Base-by-base conservation (phyloP, 2,113 vertebrate genomes). In the Eubucco bourcierii region DNA sequence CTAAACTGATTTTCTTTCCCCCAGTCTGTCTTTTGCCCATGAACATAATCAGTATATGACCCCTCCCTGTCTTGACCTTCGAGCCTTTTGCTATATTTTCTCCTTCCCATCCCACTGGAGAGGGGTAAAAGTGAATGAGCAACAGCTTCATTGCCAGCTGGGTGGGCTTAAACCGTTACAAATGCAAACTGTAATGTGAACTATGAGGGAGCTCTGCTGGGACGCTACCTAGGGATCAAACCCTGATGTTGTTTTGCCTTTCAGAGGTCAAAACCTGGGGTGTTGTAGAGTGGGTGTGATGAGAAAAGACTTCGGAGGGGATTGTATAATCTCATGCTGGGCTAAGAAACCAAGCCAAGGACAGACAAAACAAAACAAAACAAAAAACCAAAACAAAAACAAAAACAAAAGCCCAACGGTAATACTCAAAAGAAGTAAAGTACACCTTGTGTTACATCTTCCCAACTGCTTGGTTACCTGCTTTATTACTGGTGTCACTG, bases 171-270 rank as follows among this genome's bases (percentile, higher is more conserved):
- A 65, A 21, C 16, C 17, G 44, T 18, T 18, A 44, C 18, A 29
- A 44, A 66, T 17, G 3, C 14, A 71, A 58, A 56, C 8, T 63
- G 18, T 0, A 0, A 9, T 2, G 0, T n/a, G 28, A 66, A 7
- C 4, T 37, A 14, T 1, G 0, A 44, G 10, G 16, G 13, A 24
- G 37, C 3, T 29, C 28, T 58, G 21, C 25, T 33, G 34, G 19
- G 34, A 61, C 8, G 4, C 44, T 55, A 6, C 4, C 5, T 4
- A 39, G 24, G 15, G 21, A 59, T 37, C 16, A 41, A 75, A 61
- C 14, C 2, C 20, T 41, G 9, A 18, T 58, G 28, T 8, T 60
- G 3, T 39, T 84, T 41, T 56, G 17, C 15, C 14, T 87, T 80
- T 34, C 50, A 55, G 55, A 63, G 15, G 9, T 72, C 29, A 72